These are phyloP conservation scores for Drosophila heteroneura DNA, from an alignment of 2,888 invertebrate species.

Conservation along the genomic window DNA sequence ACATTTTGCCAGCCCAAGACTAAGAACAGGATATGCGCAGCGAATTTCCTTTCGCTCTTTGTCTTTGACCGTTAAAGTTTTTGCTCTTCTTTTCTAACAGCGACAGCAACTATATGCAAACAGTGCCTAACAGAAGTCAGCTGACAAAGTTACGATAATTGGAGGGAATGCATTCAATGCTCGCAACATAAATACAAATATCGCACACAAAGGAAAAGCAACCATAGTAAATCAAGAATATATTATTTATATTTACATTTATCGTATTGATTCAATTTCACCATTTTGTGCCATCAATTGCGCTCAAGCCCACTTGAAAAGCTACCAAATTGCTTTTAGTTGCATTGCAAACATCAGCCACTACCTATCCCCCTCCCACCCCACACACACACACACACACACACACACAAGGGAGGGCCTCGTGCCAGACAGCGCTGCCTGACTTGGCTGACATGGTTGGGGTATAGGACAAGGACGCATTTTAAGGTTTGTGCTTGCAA, in stretches of 20 bases:
- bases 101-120: neutral
- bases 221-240: neutral
- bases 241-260: neutral
- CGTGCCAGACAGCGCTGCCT: neutral
- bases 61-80: conserved; percentile 24
- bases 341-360: neutral
- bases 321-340: neutral
- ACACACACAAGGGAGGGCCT: neutral
- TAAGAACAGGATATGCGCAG: conserved; percentile 19
- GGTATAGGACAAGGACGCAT: conserved; percentile 4
- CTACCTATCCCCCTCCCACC: neutral
- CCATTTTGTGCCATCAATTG: neutral
- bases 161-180: neutral
- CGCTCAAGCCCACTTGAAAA: neutral
- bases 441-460: neutral
- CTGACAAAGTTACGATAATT: neutral
- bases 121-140: conserved; percentile 19
- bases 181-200: neutral
- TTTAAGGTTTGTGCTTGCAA: conserved; percentile 1
- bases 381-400: too few relatives aligned
- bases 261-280: neutral
- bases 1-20: conserved; percentile 60
- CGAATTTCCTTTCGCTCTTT: conserved; percentile 8
- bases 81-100: conserved; percentile 21
- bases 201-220: neutral